Base-by-base conservation (phyloP, 2,888 invertebrate species). In the Leptopterna dolabrata region DNA sequence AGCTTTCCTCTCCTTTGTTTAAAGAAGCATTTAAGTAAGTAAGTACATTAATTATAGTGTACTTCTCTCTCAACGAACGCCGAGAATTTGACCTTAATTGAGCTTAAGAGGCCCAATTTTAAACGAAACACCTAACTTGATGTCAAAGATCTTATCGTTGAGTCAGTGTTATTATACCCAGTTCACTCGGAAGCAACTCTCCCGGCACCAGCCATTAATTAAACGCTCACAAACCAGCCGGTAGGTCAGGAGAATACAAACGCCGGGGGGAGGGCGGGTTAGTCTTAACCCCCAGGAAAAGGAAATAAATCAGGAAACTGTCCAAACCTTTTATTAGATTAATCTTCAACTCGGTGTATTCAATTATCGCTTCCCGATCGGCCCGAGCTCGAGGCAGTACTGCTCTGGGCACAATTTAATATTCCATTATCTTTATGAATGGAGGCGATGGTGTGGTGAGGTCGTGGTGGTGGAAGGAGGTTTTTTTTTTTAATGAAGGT, bases 271-370 rank as follows among this genome's bases (percentile, higher is more conserved):
- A 14, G 85, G 85, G n/a, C 27, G 29, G 41, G 27, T n/a, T n/a
- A 16, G 55, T 19, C 19, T 19, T 55, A 14, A 63, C 3, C 55
- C 30, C n/a, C 24, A 30, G 55, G 43, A 16, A 14, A 29, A 55
- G 51, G 29, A 85, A 47, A 85, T 85, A 85, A 85, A 85, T 85
- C 85, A 85, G 45, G 29, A 71, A 85, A 76, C 85, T 85, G 85
- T 85, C 85, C 85, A 30, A 85, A 71, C 76, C 76, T 76, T 76
- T 85, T 85, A 85, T 85, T 85, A 73, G 73, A 85, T 85, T 85
- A 85, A 85, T 85, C 85, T 85, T 85, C 85, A 85, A 85, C 29
- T 43, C 73, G 13, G 83, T 45, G 76, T 55, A 76, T 73, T 85
- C 85, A 85, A 85, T 85, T 85, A 76, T 45, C 27, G 83, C 78